Percentiles rank a stretch among this genome's conserved stretches.
Evolutionary conservation across 2,888 invertebrate species (phyloP).

Genomic region (Dolichopus griseipennis): DNA sequence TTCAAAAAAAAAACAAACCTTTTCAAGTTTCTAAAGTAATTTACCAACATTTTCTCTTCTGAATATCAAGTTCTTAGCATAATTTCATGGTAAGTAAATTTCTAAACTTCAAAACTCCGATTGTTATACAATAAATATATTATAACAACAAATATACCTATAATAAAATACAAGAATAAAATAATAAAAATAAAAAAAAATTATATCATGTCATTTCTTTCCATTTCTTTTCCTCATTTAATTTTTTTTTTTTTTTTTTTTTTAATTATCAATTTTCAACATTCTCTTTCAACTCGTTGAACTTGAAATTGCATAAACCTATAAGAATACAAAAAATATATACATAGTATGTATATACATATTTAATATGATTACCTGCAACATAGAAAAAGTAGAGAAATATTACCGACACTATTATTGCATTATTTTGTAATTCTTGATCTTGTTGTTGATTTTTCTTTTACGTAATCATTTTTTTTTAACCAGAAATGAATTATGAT

Average conservation of each 20-base stretch:
- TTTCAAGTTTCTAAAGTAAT: too few relatives aligned
- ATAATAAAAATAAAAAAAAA: neutral
- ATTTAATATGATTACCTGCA: too few relatives aligned
- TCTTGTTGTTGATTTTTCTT: neutral
- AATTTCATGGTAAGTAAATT: too few relatives aligned
- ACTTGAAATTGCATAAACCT: neutral
- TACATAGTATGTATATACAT: too few relatives aligned
- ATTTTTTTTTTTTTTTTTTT: neutral
- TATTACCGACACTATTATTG: too few relatives aligned
- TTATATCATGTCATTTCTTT: neutral
- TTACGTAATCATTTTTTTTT: neutral
- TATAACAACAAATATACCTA: neutral
- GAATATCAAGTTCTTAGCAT: too few relatives aligned
- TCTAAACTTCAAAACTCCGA: too few relatives aligned
- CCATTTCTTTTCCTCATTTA: neutral
- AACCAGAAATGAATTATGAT: neutral
- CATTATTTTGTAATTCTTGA: neutral
- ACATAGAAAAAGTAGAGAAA: neutral
- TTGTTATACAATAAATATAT: neutral
- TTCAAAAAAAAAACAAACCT: neutral
- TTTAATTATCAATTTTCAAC: neutral
- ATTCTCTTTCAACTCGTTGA: constrained; percentile 6
- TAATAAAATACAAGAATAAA: neutral
- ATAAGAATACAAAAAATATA: too few relatives aligned
- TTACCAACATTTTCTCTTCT: too few relatives aligned